A percentile compares a stretch with the other conserved stretches of the same genome.
phyloP scores from a whole-genome alignment of 2,888 invertebrate species.

The Himalopsyche tibetana region DNA sequence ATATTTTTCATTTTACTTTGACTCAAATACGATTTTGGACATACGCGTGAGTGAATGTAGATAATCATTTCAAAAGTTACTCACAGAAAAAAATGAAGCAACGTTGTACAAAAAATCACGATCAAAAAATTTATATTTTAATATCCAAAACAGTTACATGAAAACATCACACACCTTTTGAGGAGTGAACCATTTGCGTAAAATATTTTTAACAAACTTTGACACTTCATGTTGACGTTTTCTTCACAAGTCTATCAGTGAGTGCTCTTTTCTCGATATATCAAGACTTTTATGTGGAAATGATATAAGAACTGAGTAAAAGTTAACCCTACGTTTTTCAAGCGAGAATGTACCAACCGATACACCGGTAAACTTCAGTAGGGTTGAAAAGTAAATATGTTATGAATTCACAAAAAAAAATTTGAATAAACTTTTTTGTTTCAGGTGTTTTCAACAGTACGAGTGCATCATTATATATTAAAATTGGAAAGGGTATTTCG shows the following conservation, averaged over 20 bases:
- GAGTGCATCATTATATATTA: too few relatives aligned
- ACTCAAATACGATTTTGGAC: too few relatives aligned
- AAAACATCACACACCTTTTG: not conserved
- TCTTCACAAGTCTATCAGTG: not conserved
- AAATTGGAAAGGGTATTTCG: too few relatives aligned
- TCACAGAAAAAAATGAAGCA: too few relatives aligned
- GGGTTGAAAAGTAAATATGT: not conserved
- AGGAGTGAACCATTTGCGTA: not conserved
- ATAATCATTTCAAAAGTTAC: too few relatives aligned
- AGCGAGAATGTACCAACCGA: not conserved
- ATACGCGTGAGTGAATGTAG: too few relatives aligned
- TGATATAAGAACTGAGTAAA: conserved; percentile 9
- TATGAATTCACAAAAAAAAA: not conserved
- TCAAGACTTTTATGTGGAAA: conserved; percentile 5
- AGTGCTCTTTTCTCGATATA: conserved; percentile 21
- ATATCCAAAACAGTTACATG: too few relatives aligned
- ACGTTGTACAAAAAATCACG: too few relatives aligned
- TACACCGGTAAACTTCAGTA: not conserved
- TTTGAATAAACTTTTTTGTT: not conserved
- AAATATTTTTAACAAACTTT: conserved; percentile 1
- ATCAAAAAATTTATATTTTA: too few relatives aligned
- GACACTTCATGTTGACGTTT: conserved; percentile 23
- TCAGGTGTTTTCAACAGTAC: not conserved
- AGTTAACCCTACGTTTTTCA: conserved; percentile 17
- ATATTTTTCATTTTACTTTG: too few relatives aligned